Evolutionary conservation across 2,113 vertebrate genomes (phyloP), one percentile per base, ranked within the genome.

Genomic region (Arenaria interpres): DNA sequence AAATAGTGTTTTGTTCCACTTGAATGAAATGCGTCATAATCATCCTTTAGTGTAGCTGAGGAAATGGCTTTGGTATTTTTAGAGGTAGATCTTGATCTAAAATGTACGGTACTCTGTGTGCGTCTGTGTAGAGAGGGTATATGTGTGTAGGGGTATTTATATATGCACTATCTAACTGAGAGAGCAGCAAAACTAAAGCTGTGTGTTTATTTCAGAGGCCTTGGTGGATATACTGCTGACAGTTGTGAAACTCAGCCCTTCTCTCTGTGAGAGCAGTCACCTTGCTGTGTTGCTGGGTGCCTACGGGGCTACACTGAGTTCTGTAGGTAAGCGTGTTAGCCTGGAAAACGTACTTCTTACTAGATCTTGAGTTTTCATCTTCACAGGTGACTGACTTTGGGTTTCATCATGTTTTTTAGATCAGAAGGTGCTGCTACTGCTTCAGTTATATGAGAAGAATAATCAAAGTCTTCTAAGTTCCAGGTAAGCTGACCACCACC

Each of bases 381-480:
- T 71, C 60, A 12, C 41, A 32, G 23, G 7, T 81, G 60, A 35
- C 63, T 85, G 64, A 94, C 39, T 64, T 32, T 4, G 50, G 20
- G 10, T 93, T 81, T 96, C 15, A 54, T 81, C 25, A 35, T 48
- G 39, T 37, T 46, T 91, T 91, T 39, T 95, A 99, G 99, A 99
- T 98, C 99, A 99, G 97, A 99, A 99, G 94, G 97, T 99, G 46
- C 84, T 99, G 27, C 97, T 99, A 27, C 98, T 99, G 11, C 98
- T 99, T n/a, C 98, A 96, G 91, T 97, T 98, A 10, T 99, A 99
- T 72, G 99, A 99, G 95, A 98, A 96, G 95, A 99, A 99, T 96
- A 90, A 97, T 39, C 95, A 98, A 43, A 99, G 99, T 93, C 98
- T 99, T 68, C 41, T 98, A 41, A 98, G 97, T 67, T 99, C 98